phyloP scores from a whole-genome alignment of 2,888 invertebrate species.

The Apamea anceps region DNA sequence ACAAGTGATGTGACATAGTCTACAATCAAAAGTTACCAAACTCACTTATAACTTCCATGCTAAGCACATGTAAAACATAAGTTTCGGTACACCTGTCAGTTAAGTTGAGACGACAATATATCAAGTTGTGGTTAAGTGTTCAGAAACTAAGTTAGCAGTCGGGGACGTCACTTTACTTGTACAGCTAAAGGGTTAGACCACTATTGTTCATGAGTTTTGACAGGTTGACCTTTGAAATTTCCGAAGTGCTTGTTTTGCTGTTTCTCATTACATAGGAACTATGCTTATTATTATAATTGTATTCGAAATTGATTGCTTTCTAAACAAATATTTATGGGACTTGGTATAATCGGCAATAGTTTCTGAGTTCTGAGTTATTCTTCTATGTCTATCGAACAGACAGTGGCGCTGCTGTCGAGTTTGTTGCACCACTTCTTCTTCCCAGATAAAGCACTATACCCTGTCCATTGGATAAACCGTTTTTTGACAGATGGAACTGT shows the following conservation, averaged over 20 bases:
- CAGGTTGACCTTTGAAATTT: slow-evolving; percentile 31
- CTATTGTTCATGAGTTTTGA: slow-evolving; percentile 46
- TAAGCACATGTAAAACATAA: slow-evolving; percentile 48
- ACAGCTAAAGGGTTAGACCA: slow-evolving; percentile 30
- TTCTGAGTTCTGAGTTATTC: too few relatives aligned
- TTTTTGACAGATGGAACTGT: too few relatives aligned
- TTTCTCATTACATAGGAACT: not conserved
- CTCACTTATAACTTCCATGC: slow-evolving; percentile 13
- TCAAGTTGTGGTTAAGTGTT: slow-evolving; percentile 59
- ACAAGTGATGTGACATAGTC: slow-evolving; percentile 1
- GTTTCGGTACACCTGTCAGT: slow-evolving; percentile 56
- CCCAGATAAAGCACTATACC: too few relatives aligned
- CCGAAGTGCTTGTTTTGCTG: slow-evolving; percentile 14
- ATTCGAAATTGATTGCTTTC: not conserved
- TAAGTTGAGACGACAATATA: slow-evolving; percentile 56
- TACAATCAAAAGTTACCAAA: slow-evolving; percentile 27
- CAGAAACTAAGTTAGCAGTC: slow-evolving; percentile 41
- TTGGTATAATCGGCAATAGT: not conserved
- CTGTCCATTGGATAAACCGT: too few relatives aligned
- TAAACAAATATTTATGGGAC: not conserved
- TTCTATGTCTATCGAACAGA: too few relatives aligned
- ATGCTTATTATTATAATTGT: not conserved
- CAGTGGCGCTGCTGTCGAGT: too few relatives aligned
- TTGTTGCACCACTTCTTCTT: too few relatives aligned
- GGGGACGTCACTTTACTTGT: slow-evolving; percentile 31